Conservation (phyloP, 2,888 invertebrate genomes). For the Panopea generosa region DNA sequence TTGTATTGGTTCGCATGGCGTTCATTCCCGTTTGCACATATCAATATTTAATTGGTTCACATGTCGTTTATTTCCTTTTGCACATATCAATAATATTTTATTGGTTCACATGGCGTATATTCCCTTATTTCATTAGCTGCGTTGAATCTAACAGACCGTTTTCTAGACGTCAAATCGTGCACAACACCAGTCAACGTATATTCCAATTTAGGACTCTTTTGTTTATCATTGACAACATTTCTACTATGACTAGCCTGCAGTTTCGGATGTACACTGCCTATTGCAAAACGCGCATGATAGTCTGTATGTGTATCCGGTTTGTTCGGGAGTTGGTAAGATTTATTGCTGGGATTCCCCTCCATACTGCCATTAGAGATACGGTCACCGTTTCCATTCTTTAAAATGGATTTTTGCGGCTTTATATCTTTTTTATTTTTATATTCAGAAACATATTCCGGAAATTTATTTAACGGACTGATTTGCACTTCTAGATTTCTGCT, state of each 20-base stretch:
- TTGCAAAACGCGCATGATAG: neutral
- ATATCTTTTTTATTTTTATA: neutral
- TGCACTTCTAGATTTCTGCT: no score
- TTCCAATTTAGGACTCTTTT: neutral
- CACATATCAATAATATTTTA: slow-evolving; percentile 23
- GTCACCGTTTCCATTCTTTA: slow-evolving; percentile 31
- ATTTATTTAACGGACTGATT: no score
- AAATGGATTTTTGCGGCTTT: slow-evolving; percentile 56
- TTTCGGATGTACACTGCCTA: slow-evolving; percentile 12
- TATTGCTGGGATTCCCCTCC: neutral
- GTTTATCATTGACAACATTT: neutral
- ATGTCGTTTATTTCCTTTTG: no score
- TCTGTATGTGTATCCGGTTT: neutral
- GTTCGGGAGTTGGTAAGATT: slow-evolving; percentile 3
- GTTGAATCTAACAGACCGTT: slow-evolving; percentile 55
- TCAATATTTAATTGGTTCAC: no score
- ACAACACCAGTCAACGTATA: neutral
- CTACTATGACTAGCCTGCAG: slow-evolving; percentile 1
- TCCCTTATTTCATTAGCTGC: slow-evolving; percentile 50
- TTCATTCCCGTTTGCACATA: no score
- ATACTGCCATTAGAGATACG: neutral
- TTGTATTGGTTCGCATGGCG: no score
- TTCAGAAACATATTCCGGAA: neutral
- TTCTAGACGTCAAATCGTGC: slow-evolving; percentile 19
- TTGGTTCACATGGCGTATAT: slow-evolving; percentile 53